Conservation (phyloP, 2,113 vertebrate genomes). For the Gasterosteus nipponicus region DNA sequence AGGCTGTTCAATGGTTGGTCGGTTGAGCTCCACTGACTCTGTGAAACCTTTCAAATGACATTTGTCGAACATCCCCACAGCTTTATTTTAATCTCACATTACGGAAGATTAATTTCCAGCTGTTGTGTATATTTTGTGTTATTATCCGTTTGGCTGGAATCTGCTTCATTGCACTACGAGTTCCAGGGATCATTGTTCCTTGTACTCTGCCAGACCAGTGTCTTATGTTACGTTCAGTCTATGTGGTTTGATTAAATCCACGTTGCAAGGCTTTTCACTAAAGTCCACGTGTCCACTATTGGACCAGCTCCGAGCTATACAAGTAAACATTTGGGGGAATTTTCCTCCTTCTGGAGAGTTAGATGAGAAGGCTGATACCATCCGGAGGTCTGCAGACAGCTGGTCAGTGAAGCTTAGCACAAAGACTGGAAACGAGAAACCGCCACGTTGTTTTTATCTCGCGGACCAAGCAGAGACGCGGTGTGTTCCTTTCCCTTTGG, state of each 20-base stretch:
- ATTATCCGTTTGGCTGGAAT: background rate
- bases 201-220: background rate
- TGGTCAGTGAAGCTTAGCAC: conserved; percentile 4
- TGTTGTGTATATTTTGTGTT: background rate
- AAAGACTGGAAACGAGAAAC: background rate
- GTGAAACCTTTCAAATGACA: conserved; percentile 3
- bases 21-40: conserved; percentile 58
- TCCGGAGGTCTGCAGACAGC: background rate
- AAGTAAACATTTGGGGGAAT: background rate
- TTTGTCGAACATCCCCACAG: conserved; percentile 19
- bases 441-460: background rate
- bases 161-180: background rate
- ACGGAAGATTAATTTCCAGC: conserved; percentile 9
- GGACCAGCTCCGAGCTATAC: background rate
- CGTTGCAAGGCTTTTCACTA: background rate
- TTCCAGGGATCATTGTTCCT: background rate
- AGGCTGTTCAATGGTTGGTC: conserved; percentile 69
- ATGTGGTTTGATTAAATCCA: background rate
- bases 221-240: conserved; percentile 6
- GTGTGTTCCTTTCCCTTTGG: background rate
- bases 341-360: background rate
- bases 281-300: background rate
- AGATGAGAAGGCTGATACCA: background rate
- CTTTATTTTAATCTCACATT: conserved; percentile 5
- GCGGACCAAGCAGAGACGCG: background rate